Base-by-base conservation (phyloP, 2,888 invertebrate genomes). In the Herminia tarsipennalis region DNA sequence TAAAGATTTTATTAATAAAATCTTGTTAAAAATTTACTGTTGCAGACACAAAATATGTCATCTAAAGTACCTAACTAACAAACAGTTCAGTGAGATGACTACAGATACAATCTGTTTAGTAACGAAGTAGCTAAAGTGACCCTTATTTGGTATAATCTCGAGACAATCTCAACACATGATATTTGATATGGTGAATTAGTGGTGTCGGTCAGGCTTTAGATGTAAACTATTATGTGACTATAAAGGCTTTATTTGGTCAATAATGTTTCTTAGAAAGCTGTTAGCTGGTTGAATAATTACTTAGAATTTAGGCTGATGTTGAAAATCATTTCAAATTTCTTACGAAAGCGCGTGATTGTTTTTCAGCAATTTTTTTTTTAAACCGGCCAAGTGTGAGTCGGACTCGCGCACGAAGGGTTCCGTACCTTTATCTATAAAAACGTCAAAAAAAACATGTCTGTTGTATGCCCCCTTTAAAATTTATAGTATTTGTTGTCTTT, bases 1-100 rank as follows among this genome's bases (percentile, higher is more conserved):
- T n/a, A n/a, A n/a, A n/a, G n/a, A n/a, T n/a, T n/a, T n/a, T n/a
- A n/a, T n/a, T n/a, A n/a, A n/a, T n/a, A n/a, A n/a, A n/a, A n/a
- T n/a, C n/a, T n/a, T n/a, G n/a, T n/a, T n/a, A n/a, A n/a, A 17
- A 24, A 44, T 46, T 29, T 28, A 32, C 28, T 34, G 36, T 27
- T 35, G 29, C 38, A 39, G 27, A 18, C 22, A 32, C 28, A 36
- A 49, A 47, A 53, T 42, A 60, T 49, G 54, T 48, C 51, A 64
- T 38, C 29, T 37, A n/a, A n/a, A n/a, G n/a, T n/a, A n/a, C n/a
- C n/a, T n/a, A n/a, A n/a, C n/a, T n/a, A n/a, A n/a, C n/a, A n/a
- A 63, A 64, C 63, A 48, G 61, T 54, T 54, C 57, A 57, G 39
- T 40, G 40, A 57, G 57, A 64, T 64, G 54, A 49, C 37, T 10